Evolutionary conservation across 2,888 invertebrate species (phyloP).

Genomic region (Microplitis deprimator): DNA sequence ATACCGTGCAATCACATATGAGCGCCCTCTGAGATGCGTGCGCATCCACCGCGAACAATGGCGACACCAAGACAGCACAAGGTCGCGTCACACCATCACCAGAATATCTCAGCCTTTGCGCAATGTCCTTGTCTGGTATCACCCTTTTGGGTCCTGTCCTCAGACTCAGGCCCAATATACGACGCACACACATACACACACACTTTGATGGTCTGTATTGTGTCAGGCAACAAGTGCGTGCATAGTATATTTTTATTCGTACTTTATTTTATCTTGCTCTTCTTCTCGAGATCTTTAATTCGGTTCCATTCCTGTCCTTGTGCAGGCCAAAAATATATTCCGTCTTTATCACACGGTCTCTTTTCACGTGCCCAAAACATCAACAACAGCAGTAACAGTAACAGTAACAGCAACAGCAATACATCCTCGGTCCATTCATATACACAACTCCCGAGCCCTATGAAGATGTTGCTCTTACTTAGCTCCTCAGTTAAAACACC

Average conservation of each 20-base stretch:
- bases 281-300: conserved; percentile 28
- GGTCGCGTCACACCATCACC: conserved; percentile 55
- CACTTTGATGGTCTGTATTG: conserved; percentile 30
- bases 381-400: not conserved
- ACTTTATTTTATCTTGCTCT: conserved; percentile 26
- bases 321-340: not conserved
- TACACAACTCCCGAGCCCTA: conserved; percentile 30
- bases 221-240: conserved; percentile 2
- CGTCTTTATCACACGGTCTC: not conserved
- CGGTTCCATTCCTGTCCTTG: conserved; percentile 5
- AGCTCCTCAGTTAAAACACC: conserved; percentile 26
- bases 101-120: conserved; percentile 21
- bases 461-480: conserved; percentile 47
- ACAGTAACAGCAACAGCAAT: not conserved
- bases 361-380: conserved; percentile 23
- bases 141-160: not conserved
- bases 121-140: not conserved
- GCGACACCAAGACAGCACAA: conserved; percentile 65
- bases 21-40: conserved; percentile 6
- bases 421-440: conserved; percentile 50
- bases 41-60: conserved; percentile 57
- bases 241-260: not conserved
- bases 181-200: not conserved
- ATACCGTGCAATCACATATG: conserved; percentile 20
- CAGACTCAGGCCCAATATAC: not conserved